Percentiles rank a stretch among this genome's conserved stretches.
Evolutionary conservation across 1,140 invertebrate genomes (phyloP).

Genomic region (Lerema accius): DNA sequence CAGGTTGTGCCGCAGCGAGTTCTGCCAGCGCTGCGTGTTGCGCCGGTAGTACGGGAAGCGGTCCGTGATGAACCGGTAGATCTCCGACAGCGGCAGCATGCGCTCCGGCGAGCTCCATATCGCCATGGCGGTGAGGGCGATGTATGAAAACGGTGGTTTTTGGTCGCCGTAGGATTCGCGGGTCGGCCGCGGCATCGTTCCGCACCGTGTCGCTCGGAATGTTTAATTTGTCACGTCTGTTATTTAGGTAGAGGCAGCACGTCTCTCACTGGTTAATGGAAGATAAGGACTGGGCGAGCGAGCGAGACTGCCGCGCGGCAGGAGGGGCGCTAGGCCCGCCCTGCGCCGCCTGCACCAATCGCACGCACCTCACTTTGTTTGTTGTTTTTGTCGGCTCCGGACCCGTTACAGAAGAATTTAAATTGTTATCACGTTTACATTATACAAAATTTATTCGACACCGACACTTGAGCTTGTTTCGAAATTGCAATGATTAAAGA

Average conservation of each 20-base stretch:
- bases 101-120: conserved; percentile 97
- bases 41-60: conserved; percentile 95
- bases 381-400: conserved; percentile 80
- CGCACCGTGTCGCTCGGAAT: conserved; percentile 42
- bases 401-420: conserved; percentile 81
- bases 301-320: conserved; percentile 58
- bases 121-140: conserved; percentile 98
- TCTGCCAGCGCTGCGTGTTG: conserved; percentile 95
- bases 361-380: conserved; percentile 64
- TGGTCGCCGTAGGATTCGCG: conserved; percentile 94
- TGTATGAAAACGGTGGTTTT: conserved; percentile 97
- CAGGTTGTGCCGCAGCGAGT: conserved; percentile 94
- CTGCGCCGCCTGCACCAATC: conserved; percentile 59
- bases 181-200: conserved; percentile 90
- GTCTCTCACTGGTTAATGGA: conserved; percentile 70
- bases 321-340: conserved; percentile 59
- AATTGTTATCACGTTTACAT: conserved; percentile 83
- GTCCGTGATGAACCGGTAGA: conserved; percentile 97
- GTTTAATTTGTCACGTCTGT: conserved; percentile 42
- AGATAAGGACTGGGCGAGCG: conserved; percentile 73
- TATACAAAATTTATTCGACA: conserved; percentile 82
- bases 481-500: conserved; percentile 82
- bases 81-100: conserved; percentile 96
- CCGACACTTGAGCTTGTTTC: conserved; percentile 80
- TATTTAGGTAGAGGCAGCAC: conserved; percentile 56